Percentiles rank a stretch among this genome's conserved stretches.
Conservation (phyloP, 35 echinoderm and acorn worm genomes). For the Holothuria glaberrima region DNA sequence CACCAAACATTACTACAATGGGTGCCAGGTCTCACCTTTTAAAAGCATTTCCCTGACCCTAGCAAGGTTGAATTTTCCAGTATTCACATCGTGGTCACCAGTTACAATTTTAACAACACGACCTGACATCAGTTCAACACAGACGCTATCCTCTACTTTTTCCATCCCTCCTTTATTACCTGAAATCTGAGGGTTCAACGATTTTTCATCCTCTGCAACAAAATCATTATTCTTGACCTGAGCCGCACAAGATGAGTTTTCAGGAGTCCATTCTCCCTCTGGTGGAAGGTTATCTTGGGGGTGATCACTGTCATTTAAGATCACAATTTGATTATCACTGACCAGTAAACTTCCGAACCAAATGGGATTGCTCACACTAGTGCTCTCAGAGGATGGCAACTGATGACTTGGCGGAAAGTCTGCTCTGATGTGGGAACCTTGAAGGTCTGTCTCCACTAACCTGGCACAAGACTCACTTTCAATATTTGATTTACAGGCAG, state of each 20-base stretch:
- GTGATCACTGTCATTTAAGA: background rate
- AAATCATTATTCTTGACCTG: background rate
- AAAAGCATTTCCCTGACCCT: conserved; percentile 20
- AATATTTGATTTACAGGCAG: background rate
- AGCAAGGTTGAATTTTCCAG: background rate
- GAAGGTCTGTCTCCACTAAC: background rate
- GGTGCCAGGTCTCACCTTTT: conserved; percentile 2
- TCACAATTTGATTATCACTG: background rate
- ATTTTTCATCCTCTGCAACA: too few relatives aligned
- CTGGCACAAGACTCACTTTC: background rate
- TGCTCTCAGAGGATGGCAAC: background rate
- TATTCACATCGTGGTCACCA: background rate
- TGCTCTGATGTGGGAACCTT: background rate
- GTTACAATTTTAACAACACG: background rate
- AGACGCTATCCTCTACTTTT: background rate
- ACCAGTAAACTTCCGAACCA: conserved; percentile 27
- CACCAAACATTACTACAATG: too few relatives aligned
- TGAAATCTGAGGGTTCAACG: background rate
- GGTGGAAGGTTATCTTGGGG: background rate
- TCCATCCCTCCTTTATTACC: background rate
- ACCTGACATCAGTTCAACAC: background rate
- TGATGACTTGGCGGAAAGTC: too few relatives aligned
- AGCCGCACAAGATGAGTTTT: background rate
- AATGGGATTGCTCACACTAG: background rate
- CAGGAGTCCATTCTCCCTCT: background rate